Base-by-base conservation (phyloP, 2,888 invertebrate genomes). In the Taenaris catops region DNA sequence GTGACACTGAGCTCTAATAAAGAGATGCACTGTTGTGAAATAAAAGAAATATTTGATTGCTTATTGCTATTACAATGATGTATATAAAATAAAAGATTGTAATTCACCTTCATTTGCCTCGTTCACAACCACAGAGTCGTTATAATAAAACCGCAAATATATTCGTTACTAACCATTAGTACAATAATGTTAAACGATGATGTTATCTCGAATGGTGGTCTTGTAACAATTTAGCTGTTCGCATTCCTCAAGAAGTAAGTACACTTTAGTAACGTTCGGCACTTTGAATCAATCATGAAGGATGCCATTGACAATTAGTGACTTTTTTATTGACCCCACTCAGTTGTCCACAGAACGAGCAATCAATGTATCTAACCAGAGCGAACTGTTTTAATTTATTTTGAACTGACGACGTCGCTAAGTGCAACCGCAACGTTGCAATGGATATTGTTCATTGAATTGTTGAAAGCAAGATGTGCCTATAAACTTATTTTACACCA, bases 301-400 rank as follows among this genome's bases (percentile, higher is more conserved):
- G 38, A 57, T 54, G 51, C 51, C 63, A 65, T 64, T 62, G 60
- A 53, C 57, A 59, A 58, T 56, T 60, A 62, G 66, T 66, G 58
- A 51, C 47, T 56, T 63, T 66, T 72, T 68, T 70, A 72, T 75
- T 78, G 66, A 70, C 63, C 63, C 34, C 58, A 47, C 43, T 60
- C 70, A 72, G 72, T 71, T 68, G 68, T 51, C 46, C 44, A 18
- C 32, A 24, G 32, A 11, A 18, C 10, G 32, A 32, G 25, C 32
- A 25, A 25, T 32, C 32, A 32, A 17, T 18, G 8, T 7, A 11
- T 17, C 18, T 20, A 25, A 23, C 24, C 8, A 18, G 24, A 32
- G 10, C 8, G 7, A 32, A 17, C 24, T 4, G 10, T 9, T 23
- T 24, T 32, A 24, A 32, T 11, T 18, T 18, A 12, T 25, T 14